These are phyloP conservation scores for Synanthedon andrenaeformis DNA, from an alignment of 2,888 invertebrate species.

Conservation along the genomic window DNA sequence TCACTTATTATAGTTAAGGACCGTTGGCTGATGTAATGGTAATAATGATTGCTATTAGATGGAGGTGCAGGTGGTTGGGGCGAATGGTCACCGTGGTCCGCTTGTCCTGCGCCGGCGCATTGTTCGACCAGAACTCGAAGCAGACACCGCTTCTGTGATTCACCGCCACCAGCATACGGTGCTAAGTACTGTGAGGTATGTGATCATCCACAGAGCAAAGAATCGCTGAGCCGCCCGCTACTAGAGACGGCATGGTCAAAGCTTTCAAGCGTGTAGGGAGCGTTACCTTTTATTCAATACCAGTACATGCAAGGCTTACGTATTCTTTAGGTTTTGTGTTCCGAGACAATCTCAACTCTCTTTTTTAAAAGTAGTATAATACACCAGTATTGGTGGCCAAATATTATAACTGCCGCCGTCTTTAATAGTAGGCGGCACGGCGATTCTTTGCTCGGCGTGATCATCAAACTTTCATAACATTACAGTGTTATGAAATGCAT, in stretches of 20 bases:
- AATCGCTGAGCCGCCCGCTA: background rate
- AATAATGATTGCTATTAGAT: slow-evolving; percentile 53
- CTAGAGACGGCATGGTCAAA: too few relatives aligned
- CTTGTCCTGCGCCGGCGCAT: slow-evolving; percentile 80
- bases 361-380: too few relatives aligned
- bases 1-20: too few relatives aligned
- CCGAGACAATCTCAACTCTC: too few relatives aligned
- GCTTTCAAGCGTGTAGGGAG: too few relatives aligned
- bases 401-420: too few relatives aligned
- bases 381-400: too few relatives aligned
- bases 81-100: slow-evolving; percentile 87
- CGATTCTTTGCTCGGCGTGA: too few relatives aligned
- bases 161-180: slow-evolving; percentile 88
- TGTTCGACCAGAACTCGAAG: slow-evolving; percentile 74
- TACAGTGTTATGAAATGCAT: background rate
- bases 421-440: too few relatives aligned
- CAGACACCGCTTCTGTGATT: slow-evolving; percentile 89
- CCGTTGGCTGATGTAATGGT: background rate
- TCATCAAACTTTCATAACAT: too few relatives aligned
- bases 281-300: too few relatives aligned
- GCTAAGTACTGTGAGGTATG: slow-evolving; percentile 88
- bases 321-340: background rate
- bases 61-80: slow-evolving; percentile 82
- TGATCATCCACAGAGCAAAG: background rate
- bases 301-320: too few relatives aligned